Conservation (phyloP, 92 coral and sea anemone species). For the Zoanthus sociatus region DNA sequence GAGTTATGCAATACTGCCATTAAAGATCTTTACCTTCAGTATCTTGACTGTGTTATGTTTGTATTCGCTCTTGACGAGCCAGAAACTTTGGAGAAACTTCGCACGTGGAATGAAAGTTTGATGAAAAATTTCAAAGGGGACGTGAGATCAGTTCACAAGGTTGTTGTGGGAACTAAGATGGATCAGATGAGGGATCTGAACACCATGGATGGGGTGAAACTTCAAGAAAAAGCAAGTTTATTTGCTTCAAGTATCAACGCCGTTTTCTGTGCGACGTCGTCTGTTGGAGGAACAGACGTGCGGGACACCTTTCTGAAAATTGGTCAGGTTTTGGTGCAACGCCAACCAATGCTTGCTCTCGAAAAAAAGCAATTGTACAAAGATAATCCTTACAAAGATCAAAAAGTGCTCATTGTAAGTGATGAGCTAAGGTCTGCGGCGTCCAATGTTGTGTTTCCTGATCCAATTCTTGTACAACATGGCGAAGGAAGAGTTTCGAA, state of each 20-base stretch:
- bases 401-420: constrained; percentile 18
- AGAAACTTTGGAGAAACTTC: constrained; percentile 58
- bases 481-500: constrained; percentile 16
- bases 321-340: constrained; percentile 26
- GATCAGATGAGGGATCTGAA: constrained; percentile 48
- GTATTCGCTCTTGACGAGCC: constrained; percentile 75
- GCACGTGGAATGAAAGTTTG: constrained; percentile 57
- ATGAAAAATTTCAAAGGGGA: constrained; percentile 53
- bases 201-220: not conserved
- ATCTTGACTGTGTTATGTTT: constrained; percentile 68
- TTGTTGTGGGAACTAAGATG: constrained; percentile 74
- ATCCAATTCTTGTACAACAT: constrained; percentile 15
- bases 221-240: constrained; percentile 57
- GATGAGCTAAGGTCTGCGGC: constrained; percentile 19
- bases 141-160: constrained; percentile 41
- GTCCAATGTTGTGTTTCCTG: constrained; percentile 13
- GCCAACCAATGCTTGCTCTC: not conserved
- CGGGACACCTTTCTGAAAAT: constrained; percentile 59
- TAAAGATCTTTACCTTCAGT: constrained; percentile 51
- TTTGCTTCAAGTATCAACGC: constrained; percentile 71
- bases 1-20: constrained; percentile 31
- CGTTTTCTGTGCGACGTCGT: constrained; percentile 67
- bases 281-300: constrained; percentile 49
- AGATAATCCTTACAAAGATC: not conserved
- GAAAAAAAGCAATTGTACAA: not conserved